These are phyloP conservation scores for Menidia beryllina DNA, from an alignment of 2,113 vertebrate genomes.

Conservation along the genomic window DNA sequence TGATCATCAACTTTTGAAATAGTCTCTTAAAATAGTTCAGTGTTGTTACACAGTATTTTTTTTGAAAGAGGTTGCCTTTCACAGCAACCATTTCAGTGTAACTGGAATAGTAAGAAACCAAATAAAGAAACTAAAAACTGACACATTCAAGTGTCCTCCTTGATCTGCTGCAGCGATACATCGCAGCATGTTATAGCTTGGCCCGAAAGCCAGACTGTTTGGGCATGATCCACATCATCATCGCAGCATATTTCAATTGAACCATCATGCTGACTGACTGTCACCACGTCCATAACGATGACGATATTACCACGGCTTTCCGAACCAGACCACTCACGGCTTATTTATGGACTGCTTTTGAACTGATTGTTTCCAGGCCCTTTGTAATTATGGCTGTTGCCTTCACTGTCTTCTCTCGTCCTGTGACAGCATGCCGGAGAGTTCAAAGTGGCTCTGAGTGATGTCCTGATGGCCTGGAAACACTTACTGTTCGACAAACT, in stretches of 20 bases:
- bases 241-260: conserved; percentile 28
- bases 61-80: background rate
- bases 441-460: conserved; percentile 88
- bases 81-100: background rate
- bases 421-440: conserved; percentile 84
- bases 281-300: conserved; percentile 54
- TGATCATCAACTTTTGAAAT: too few relatives aligned
- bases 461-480: conserved; percentile 91
- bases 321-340: conserved; percentile 40
- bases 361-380: conserved; percentile 62
- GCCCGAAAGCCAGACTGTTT: background rate
- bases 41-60: background rate
- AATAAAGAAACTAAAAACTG: conserved; percentile 10
- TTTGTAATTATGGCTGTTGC: conserved; percentile 52
- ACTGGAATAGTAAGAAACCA: background rate
- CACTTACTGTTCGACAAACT: conserved; percentile 89
- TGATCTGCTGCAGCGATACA: background rate
- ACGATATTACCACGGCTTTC: conserved; percentile 63
- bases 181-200: background rate
- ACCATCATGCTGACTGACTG: conserved; percentile 47
- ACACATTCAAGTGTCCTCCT: background rate
- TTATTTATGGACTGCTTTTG: conserved; percentile 35
- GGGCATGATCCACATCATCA: conserved; percentile 35
- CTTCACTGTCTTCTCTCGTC: conserved; percentile 54
- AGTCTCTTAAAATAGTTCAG: too few relatives aligned